A percentile compares a stretch with the other conserved stretches of the same genome.
Evolutionary conservation across 2,113 vertebrate species (phyloP).

Genomic region (Hyla sarda): DNA sequence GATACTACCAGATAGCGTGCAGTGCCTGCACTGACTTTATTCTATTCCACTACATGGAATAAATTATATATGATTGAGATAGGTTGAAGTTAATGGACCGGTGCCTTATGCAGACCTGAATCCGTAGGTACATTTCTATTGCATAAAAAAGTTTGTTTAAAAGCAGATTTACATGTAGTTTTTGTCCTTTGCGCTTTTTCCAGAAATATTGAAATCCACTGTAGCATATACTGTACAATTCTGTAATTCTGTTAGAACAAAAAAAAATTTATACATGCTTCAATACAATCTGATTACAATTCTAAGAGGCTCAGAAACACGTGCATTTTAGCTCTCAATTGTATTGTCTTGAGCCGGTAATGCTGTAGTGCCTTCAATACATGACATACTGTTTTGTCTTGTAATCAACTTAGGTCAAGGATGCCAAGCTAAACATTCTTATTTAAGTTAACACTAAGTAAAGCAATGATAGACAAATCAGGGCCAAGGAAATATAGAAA

Average conservation of each 20-base stretch:
- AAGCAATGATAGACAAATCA: background rate
- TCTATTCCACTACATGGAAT: too few relatives aligned
- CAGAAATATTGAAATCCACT: background rate
- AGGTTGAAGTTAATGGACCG: too few relatives aligned
- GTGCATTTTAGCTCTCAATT: background rate
- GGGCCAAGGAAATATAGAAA: background rate
- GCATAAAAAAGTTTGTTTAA: background rate
- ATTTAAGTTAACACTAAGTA: slow-evolving; percentile 26
- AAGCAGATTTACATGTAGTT: background rate
- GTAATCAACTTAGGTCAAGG: slow-evolving; percentile 9
- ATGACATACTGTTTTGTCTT: background rate
- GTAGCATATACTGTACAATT: background rate
- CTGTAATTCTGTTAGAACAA: background rate
- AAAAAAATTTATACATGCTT: background rate
- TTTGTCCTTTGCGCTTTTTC: background rate
- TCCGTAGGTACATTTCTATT: background rate
- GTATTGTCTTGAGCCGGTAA: background rate
- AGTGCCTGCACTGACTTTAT: too few relatives aligned
- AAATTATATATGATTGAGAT: too few relatives aligned
- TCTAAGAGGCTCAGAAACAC: background rate
- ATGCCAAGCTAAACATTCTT: background rate
- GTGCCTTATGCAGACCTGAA: too few relatives aligned
- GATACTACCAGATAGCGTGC: too few relatives aligned
- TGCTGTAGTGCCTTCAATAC: background rate
- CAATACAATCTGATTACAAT: background rate